Base-by-base conservation (phyloP, 2,888 invertebrate genomes). In the Gerosis bhagava region DNA sequence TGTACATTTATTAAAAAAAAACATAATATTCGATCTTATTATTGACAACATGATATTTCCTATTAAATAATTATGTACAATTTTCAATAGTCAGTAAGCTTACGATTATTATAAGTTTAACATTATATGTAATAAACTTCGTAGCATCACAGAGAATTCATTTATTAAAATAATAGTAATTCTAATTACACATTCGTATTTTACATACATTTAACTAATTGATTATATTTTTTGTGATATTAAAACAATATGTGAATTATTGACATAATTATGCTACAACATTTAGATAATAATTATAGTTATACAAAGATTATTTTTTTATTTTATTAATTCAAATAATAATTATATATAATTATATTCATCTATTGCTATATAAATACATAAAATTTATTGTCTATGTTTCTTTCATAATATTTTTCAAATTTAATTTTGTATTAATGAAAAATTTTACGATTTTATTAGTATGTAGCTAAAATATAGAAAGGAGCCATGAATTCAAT, bases 91-190 rank as follows among this genome's bases (percentile, higher is more conserved):
- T 35, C n/a, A n/a, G n/a, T n/a, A n/a, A n/a, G n/a, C n/a, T n/a
- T n/a, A n/a, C n/a, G 28, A 11, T 8, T 32, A 19, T 10, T 22
- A 28, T 28, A 43, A 29, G 21, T 36, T 66, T 62, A 67, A 64
- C 63, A 64, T 63, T 72, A 68, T 57, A 65, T 59, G 62, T 69
- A 63, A 67, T 67, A 73, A 69, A 65, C 72, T 76, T 77, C 59
- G 75, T 83, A 86, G 81, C 83, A 87, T 87, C 87, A 87, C 87
- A 87, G 87, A 84, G 81, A 79, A 81, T 83, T 83, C 73, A 73
- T 76, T 57, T 63, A 51, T 43, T 55, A 46, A 56, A 54, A 49
- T 54, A 52, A 50, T 19, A 3, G 6, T 3, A 8, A 7, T 51
- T 50, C 52, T 53, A 52, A 49, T 44, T 42, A 54, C 44, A 45